Conservation (phyloP, 2,888 invertebrate species). For the Ophion obscuratus region DNA sequence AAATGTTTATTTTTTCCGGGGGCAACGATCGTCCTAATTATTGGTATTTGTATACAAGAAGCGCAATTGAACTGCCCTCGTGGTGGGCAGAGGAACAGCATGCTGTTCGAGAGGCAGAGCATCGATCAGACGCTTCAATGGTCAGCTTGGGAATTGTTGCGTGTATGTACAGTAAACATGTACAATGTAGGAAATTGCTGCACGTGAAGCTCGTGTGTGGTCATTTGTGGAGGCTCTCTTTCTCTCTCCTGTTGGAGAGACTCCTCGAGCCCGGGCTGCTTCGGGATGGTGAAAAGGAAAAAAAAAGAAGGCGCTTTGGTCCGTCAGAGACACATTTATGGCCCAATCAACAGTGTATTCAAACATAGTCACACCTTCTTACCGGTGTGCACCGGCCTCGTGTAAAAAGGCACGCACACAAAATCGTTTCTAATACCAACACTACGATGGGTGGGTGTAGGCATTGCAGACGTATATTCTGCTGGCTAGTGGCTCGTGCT, state of each 20-base stretch:
- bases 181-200: constrained; percentile 41
- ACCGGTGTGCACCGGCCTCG: constrained; percentile 57
- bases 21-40: constrained; percentile 11
- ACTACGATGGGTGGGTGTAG: neutral
- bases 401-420: constrained; percentile 67
- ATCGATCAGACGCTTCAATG: constrained; percentile 56
- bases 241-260: constrained; percentile 55
- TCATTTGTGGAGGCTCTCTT: constrained; percentile 64
- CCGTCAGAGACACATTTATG: constrained; percentile 82
- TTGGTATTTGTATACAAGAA: constrained; percentile 13
- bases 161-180: constrained; percentile 53
- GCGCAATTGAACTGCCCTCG: constrained; percentile 79
- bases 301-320: constrained; percentile 76
- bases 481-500: constrained; percentile 56
- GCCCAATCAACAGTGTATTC: constrained; percentile 84
- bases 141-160: constrained; percentile 61
- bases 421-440: constrained; percentile 43
- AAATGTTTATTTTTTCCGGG: neutral
- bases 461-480: constrained; percentile 20
- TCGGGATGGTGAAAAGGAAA: constrained; percentile 63
- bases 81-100: constrained; percentile 67
- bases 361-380: constrained; percentile 82
- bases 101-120: constrained; percentile 33
- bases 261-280: constrained; percentile 43
- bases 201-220: constrained; percentile 77